Conservation (phyloP, 2,888 invertebrate genomes). For the Drosophila maculinotata region DNA sequence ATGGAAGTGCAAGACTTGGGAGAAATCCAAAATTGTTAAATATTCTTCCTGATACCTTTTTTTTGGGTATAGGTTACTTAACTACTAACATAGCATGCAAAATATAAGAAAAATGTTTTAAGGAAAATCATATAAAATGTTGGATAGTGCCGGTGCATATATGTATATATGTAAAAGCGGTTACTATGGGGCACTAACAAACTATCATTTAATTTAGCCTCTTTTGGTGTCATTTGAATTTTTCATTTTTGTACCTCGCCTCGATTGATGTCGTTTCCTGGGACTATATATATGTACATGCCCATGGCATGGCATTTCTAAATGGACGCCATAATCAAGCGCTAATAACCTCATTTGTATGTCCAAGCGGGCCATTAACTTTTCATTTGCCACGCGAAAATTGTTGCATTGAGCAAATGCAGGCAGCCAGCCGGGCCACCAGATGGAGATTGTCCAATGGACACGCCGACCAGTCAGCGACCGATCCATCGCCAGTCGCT, state of each 20-base stretch:
- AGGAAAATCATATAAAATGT: too few species aligned
- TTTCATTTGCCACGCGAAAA: slow-evolving; percentile 71
- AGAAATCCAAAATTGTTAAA: too few species aligned
- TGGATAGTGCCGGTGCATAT: background rate
- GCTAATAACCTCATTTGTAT: slow-evolving; percentile 80
- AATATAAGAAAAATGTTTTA: too few species aligned
- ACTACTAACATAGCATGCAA: too few species aligned
- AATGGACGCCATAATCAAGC: slow-evolving; percentile 74
- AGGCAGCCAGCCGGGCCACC: slow-evolving; percentile 26
- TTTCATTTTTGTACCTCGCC: slow-evolving; percentile 15
- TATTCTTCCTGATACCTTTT: too few species aligned
- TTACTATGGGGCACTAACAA: slow-evolving; percentile 5
- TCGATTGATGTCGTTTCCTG: slow-evolving; percentile 28
- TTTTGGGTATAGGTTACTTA: too few species aligned
- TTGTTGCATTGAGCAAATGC: slow-evolving; percentile 40
- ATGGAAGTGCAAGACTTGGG: too few species aligned
- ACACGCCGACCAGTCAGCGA: slow-evolving; percentile 45
- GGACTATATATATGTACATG: slow-evolving; percentile 7
- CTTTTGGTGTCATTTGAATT: slow-evolving; percentile 18
- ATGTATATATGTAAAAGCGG: background rate
- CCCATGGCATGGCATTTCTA: slow-evolving; percentile 49
- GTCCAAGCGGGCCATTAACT: slow-evolving; percentile 70
- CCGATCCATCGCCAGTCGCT: slow-evolving; percentile 50
- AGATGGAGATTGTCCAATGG: slow-evolving; percentile 46
- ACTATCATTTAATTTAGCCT: slow-evolving; percentile 7